Evolutionary conservation across 1,140 invertebrate species (phyloP), one percentile per base, ranked within the genome.

Genomic region (Ganaspis sp.): DNA sequence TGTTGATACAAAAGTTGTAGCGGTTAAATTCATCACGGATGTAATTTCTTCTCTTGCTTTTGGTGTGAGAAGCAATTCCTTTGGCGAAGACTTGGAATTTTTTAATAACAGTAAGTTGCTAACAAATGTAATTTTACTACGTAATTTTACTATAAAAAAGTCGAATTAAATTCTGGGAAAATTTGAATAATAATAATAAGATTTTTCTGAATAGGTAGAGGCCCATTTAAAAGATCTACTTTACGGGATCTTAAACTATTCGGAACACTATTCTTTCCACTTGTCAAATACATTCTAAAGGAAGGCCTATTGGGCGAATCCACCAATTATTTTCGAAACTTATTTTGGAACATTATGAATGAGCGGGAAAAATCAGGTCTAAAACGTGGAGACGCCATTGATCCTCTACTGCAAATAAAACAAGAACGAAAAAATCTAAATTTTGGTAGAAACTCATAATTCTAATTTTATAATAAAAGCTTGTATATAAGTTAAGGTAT

Each of bases 1-100:
- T 5, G 38, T 87, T 4, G 21, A 69, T 9, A 45, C 86, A 0
- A 92, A 90, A 71, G 88, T 90, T 4, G 53, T 84, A 3, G 81
- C 85, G 64, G 84, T 86, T 0, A 88, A 85, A 54, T 93, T 90
- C 37, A 89, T 91, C 0, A 92, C 92, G 1, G 92, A 93, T 72
- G 85, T 91, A 0, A 93, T 93, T 40, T 90, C 91, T 0, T 90
- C 88, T 0, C 86, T 89, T 49, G 92, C 89, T 5, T 93, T 91
- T 81, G 92, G 92, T 0, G 80, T 92, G 3, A 86, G 89, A 21
- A 84, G 19, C 12, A 78, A 78, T 15, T 73, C 76, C 1, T 73
- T 64, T 69, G 58, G 38, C 1, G 64, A 70, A 0, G 74, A 88
- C 19, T 86, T 73, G 0, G 88, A 90, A 71, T 92, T 89, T 73